A percentile compares a stretch with the other conserved stretches of the same genome.
Evolutionary conservation across 2,797 vertebrate genomes (phyloP).

Genomic region (Sus cebifrons): DNA sequence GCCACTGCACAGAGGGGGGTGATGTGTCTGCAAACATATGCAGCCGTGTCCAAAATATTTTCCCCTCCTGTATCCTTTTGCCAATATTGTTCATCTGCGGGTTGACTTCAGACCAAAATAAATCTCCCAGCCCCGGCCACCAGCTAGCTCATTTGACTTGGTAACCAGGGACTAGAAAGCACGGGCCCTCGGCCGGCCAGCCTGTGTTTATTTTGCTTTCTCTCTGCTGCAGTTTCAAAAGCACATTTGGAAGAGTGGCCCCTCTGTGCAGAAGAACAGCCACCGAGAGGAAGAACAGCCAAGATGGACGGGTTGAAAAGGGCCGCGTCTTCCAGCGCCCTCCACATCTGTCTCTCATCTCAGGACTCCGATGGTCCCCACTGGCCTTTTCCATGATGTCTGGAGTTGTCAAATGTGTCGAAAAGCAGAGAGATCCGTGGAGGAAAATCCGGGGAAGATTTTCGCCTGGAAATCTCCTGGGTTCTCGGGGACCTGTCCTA

Average conservation of each 20-base stretch:
- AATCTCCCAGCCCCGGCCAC: conserved; percentile 75
- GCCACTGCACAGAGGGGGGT: conserved; percentile 57
- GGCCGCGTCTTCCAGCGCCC: not conserved
- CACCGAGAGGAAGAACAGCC: conserved; percentile 36
- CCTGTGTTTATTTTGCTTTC: conserved; percentile 73
- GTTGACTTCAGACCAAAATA: conserved; percentile 81
- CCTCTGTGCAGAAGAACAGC: conserved; percentile 70
- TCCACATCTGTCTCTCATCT: not conserved
- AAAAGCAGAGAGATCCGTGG: conserved; percentile 23
- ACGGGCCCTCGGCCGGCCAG: conserved; percentile 24
- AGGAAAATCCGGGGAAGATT: not conserved
- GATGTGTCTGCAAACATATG: conserved; percentile 64
- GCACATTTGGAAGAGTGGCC: conserved; percentile 74
- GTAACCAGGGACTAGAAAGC: conserved; percentile 78
- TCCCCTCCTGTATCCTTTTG: conserved; percentile 73
- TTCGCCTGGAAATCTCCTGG: not conserved
- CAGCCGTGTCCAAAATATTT: conserved; percentile 74
- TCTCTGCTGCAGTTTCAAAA: conserved; percentile 73
- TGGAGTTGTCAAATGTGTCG: conserved; percentile 23
- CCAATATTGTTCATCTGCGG: conserved; percentile 79
- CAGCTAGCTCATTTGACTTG: conserved; percentile 79
- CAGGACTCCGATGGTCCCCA: not conserved
- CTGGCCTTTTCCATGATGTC: conserved; percentile 18
- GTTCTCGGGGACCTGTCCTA: not conserved
- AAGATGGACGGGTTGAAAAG: conserved; percentile 32